Conservation (phyloP, 2,888 invertebrate species). For the Lasioglossum calceatum region DNA sequence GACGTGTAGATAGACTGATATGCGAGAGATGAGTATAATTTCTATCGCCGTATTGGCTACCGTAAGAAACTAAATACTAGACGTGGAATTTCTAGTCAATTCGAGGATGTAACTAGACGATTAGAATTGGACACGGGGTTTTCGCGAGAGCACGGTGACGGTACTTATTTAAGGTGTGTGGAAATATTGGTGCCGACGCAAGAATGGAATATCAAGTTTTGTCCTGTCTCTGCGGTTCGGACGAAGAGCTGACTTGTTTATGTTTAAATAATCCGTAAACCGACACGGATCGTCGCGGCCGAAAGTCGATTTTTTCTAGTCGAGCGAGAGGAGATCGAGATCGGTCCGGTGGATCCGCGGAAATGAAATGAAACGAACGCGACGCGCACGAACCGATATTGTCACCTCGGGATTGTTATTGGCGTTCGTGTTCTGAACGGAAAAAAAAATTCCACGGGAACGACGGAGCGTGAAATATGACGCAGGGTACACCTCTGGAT, state of each 20-base stretch:
- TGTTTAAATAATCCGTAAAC: not conserved
- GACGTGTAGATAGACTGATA: slow-evolving; percentile 63
- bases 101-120: slow-evolving; percentile 69
- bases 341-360: slow-evolving; percentile 43
- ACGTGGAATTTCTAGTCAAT: slow-evolving; percentile 79
- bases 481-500: slow-evolving; percentile 65
- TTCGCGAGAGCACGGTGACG: slow-evolving; percentile 9
- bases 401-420: slow-evolving; percentile 54
- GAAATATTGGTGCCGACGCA: not conserved
- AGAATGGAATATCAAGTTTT: not conserved
- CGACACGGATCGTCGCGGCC: not conserved
- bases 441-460: slow-evolving; percentile 56
- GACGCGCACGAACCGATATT: slow-evolving; percentile 56
- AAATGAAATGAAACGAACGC: slow-evolving; percentile 53
- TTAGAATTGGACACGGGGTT: slow-evolving; percentile 34
- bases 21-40: slow-evolving; percentile 50
- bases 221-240: not conserved
- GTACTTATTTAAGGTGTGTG: slow-evolving; percentile 1
- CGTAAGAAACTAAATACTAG: slow-evolving; percentile 29
- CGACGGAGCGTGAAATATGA: slow-evolving; percentile 59
- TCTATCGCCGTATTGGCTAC: slow-evolving; percentile 54
- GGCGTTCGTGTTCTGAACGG: slow-evolving; percentile 54
- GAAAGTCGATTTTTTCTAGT: not conserved
- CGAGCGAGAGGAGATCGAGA: not conserved
- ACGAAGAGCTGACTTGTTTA: not conserved